These are phyloP conservation scores for Zhengitettix transpicula DNA, from an alignment of 2,888 invertebrate genomes.

Conservation along the genomic window DNA sequence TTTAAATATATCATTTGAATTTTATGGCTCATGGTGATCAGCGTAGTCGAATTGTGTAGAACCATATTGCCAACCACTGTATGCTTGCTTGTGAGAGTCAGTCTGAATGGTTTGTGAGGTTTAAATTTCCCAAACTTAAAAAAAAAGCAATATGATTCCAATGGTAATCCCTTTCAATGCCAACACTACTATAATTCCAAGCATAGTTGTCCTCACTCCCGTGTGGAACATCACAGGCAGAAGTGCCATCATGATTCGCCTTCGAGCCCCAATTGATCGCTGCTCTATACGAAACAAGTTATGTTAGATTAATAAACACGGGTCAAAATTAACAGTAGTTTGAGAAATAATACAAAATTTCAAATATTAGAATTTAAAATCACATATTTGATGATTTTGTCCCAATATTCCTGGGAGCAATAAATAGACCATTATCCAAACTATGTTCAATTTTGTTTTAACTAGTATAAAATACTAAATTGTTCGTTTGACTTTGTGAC, in stretches of 20 bases:
- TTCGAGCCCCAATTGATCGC: slow-evolving; percentile 55
- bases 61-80: neutral
- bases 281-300: slow-evolving; percentile 24
- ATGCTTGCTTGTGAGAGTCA: neutral
- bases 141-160: slow-evolving; percentile 35
- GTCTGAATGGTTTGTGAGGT: neutral
- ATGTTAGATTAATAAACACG: neutral
- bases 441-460: too few species aligned
- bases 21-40: neutral
- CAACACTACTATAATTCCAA: slow-evolving; percentile 51
- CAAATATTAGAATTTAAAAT: too few species aligned
- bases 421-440: too few species aligned
- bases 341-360: too few species aligned
- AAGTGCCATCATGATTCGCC: slow-evolving; percentile 50
- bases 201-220: slow-evolving; percentile 55
- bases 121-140: slow-evolving; percentile 10
- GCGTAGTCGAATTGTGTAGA: neutral
- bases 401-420: too few species aligned
- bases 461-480: too few species aligned
- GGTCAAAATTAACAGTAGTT: too few species aligned
- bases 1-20: too few species aligned
- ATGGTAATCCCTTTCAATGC: slow-evolving; percentile 58
- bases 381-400: too few species aligned
- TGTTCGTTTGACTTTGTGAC: too few species aligned
- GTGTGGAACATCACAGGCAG: slow-evolving; percentile 60